Conservation (phyloP, 2,113 vertebrate genomes). For the Passerina amoena region DNA sequence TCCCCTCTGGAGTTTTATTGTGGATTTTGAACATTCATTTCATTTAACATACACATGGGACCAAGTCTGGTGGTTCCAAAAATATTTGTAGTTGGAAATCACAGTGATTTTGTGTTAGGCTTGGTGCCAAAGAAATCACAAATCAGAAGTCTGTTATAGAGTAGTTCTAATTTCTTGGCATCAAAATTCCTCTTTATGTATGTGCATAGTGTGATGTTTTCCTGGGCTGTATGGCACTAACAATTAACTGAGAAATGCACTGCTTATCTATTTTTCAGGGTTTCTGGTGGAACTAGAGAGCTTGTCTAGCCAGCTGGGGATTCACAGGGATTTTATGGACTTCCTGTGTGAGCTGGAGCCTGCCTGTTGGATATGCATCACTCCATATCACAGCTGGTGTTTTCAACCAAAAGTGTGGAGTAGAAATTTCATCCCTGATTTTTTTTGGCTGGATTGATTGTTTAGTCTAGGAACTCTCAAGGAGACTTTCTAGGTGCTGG, state of each 20-base stretch:
- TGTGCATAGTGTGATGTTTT: background rate
- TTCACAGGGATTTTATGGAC: background rate
- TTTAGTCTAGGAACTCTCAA: slow-evolving; percentile 68
- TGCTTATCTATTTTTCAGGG: slow-evolving; percentile 5
- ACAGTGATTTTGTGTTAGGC: slow-evolving; percentile 66
- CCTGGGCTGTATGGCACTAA: background rate
- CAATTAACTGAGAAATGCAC: background rate
- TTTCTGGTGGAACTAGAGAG: slow-evolving; percentile 5
- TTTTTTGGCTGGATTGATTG: slow-evolving; percentile 65
- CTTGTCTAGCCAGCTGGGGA: background rate
- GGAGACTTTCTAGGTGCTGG: slow-evolving; percentile 60
- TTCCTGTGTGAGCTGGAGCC: background rate
- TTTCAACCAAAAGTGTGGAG: slow-evolving; percentile 26
- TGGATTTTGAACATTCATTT: slow-evolving; percentile 55
- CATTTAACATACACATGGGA: slow-evolving; percentile 49
- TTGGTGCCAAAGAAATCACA: slow-evolving; percentile 63
- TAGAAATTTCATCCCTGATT: slow-evolving; percentile 64
- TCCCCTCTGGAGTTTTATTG: slow-evolving; percentile 51
- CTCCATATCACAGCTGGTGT: slow-evolving; percentile 41
- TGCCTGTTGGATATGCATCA: background rate
- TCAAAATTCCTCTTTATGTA: background rate
- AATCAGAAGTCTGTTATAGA: slow-evolving; percentile 48
- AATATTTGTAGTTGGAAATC: slow-evolving; percentile 70
- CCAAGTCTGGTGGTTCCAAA: slow-evolving; percentile 61
- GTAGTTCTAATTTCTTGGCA: slow-evolving; percentile 41